These are phyloP conservation scores for Boulengeromyrus knoepffleri DNA, from an alignment of 2,113 vertebrate genomes.

Conservation along the genomic window DNA sequence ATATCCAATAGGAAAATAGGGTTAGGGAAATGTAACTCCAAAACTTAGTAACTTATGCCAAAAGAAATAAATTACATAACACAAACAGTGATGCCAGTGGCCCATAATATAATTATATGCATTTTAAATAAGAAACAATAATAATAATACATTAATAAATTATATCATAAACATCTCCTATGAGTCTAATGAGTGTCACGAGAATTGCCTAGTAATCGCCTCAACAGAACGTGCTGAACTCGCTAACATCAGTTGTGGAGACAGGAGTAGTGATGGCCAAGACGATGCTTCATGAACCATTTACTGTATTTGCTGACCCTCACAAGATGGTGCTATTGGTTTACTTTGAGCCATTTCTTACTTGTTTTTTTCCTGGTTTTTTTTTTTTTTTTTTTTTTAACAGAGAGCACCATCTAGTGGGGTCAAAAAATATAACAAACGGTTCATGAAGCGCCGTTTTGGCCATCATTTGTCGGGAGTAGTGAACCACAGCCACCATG, in stretches of 20 bases:
- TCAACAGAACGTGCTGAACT: background rate
- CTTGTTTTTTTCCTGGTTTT: no score
- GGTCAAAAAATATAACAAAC: background rate
- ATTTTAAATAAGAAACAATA: background rate
- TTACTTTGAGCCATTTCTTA: background rate
- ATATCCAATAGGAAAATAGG: background rate
- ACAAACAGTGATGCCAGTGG: background rate
- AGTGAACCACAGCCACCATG: background rate
- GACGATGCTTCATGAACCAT: background rate
- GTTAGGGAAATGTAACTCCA: background rate
- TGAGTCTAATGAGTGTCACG: background rate
- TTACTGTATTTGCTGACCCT: background rate
- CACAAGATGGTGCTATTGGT: background rate
- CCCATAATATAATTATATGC: background rate
- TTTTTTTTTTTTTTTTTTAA: background rate
- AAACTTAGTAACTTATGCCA: background rate
- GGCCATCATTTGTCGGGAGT: background rate
- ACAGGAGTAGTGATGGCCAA: background rate
- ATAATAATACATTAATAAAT: background rate
- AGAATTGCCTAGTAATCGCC: background rate
- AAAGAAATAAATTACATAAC: background rate
- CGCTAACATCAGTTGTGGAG: background rate
- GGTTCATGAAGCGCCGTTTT: background rate
- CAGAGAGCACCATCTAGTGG: background rate
- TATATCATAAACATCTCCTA: background rate